A percentile compares a stretch with the other conserved stretches of the same genome.
Evolutionary conservation across 1,140 invertebrate species (phyloP).

Genomic region (Ceratina australensis): DNA sequence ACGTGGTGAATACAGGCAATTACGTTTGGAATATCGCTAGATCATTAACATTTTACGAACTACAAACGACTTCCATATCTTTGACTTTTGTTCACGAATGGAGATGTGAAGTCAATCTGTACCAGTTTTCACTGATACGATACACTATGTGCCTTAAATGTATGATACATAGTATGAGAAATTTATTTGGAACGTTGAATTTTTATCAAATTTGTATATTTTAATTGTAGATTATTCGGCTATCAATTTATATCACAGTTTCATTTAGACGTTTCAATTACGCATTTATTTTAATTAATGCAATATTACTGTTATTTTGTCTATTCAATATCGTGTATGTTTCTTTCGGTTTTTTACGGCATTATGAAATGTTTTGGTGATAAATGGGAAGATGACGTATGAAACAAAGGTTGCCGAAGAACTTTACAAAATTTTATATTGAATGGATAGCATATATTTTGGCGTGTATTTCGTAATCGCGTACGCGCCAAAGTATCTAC

Average conservation of each 20-base stretch:
- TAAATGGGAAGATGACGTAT: not conserved
- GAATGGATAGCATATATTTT: not conserved
- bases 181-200: constrained; percentile 15
- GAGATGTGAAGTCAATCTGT: constrained; percentile 16
- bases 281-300: constrained; percentile 7
- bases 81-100: constrained; percentile 6
- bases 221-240: constrained; percentile 20
- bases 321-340: no score
- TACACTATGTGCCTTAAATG: constrained; percentile 50
- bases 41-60: constrained; percentile 20
- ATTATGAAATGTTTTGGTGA: constrained; percentile 6
- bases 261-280: not conserved
- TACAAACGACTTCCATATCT: constrained; percentile 23
- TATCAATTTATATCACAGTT: not conserved
- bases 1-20: no score
- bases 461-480: not conserved
- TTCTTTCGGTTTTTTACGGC: not conserved
- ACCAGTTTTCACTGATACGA: constrained; percentile 11
- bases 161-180: not conserved
- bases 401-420: not conserved
- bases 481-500: constrained; percentile 14
- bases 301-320: no score
- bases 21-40: not conserved
- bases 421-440: not conserved
- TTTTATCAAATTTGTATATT: constrained; percentile 27